Conservation (phyloP, 2,113 vertebrate genomes). For the Heterochromis multidens region DNA sequence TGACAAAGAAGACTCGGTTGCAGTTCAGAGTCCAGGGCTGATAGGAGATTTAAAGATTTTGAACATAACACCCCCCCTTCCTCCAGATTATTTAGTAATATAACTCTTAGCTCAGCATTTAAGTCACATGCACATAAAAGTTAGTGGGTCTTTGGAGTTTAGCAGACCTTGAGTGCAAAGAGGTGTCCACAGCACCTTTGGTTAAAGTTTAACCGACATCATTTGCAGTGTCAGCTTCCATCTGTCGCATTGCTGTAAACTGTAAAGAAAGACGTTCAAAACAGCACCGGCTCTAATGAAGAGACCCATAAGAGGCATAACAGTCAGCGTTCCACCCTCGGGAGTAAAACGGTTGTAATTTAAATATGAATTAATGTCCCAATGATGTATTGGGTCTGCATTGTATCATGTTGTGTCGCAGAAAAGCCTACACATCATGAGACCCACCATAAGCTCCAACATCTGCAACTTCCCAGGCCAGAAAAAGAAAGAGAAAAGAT, state of each 20-base stretch:
- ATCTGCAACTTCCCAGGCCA: background rate
- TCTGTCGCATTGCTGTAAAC: background rate
- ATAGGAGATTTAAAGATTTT: constrained; percentile 5
- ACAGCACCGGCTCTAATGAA: background rate
- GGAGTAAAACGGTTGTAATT: background rate
- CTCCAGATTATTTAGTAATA: background rate
- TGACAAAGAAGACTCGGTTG: background rate
- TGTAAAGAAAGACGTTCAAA: background rate
- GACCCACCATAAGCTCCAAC: background rate
- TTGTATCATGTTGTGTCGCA: background rate
- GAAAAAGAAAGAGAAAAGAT: background rate
- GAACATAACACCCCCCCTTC: background rate
- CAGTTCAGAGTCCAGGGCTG: constrained; percentile 36
- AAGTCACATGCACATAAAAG: background rate
- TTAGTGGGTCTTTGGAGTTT: background rate
- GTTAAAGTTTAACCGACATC: constrained; percentile 30
- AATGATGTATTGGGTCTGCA: background rate
- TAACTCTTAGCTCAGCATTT: constrained; percentile 2
- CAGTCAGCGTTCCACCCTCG: background rate
- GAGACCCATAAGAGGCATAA: background rate
- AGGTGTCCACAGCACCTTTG: background rate
- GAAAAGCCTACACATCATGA: background rate
- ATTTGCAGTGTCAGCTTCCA: background rate
- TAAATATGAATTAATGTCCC: background rate
- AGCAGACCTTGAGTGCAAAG: background rate